These are phyloP conservation scores for Triplophysa yarkandensis DNA, from an alignment of 2,797 vertebrate genomes.

Conservation along the genomic window DNA sequence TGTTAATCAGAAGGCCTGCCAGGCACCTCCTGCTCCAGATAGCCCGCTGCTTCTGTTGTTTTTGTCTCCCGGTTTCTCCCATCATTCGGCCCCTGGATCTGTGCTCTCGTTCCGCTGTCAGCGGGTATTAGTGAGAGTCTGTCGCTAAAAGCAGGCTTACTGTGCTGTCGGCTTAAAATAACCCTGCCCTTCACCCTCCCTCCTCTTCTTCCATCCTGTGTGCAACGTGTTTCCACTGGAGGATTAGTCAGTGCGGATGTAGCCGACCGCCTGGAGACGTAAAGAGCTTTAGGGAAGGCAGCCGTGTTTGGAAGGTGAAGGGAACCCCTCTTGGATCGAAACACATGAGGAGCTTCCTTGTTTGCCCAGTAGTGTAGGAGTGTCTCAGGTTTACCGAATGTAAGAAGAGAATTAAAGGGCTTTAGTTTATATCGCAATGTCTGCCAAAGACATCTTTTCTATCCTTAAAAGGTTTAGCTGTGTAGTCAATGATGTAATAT, in stretches of 20 bases:
- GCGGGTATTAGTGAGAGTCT: constrained; percentile 53
- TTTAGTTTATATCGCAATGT: not conserved
- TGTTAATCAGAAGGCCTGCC: constrained; percentile 37
- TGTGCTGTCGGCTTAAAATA: constrained; percentile 55
- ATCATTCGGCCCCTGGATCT: constrained; percentile 31
- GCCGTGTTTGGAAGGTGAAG: constrained; percentile 24
- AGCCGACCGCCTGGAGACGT: constrained; percentile 38
- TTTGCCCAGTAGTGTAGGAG: not conserved
- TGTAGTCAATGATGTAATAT: not conserved
- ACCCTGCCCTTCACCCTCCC: constrained; percentile 50
- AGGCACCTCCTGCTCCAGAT: constrained; percentile 13
- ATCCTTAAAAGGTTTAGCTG: not conserved
- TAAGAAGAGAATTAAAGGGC: not conserved
- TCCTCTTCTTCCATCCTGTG: constrained; percentile 46
- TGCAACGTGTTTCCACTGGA: constrained; percentile 51
- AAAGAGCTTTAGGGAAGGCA: constrained; percentile 46
- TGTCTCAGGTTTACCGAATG: not conserved
- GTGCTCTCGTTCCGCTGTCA: constrained; percentile 52
- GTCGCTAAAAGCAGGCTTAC: constrained; percentile 60
- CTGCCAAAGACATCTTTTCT: not conserved
- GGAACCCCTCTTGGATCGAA: constrained; percentile 27
- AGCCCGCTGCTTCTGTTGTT: constrained; percentile 37
- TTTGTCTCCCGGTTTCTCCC: constrained; percentile 30
- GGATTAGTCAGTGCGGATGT: constrained; percentile 54
- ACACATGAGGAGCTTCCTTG: constrained; percentile 16